A percentile compares a stretch with the other conserved stretches of the same genome.
These are phyloP conservation scores for Willisornis vidua DNA, from an alignment of 2,113 vertebrate genomes.

Conservation along the genomic window DNA sequence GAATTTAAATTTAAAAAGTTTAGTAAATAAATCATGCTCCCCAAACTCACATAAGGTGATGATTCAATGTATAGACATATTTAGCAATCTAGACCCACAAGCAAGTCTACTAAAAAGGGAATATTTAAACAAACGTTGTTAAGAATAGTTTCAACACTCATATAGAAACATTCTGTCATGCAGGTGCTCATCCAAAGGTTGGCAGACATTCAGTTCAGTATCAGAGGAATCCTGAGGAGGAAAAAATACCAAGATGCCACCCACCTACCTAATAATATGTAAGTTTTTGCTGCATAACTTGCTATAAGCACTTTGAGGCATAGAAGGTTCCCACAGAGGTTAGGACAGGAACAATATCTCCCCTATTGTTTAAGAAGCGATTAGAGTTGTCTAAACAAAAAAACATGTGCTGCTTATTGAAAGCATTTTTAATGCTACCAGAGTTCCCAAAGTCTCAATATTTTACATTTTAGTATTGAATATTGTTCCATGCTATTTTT, in stretches of 20 bases:
- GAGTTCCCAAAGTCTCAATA: background rate
- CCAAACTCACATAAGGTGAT: background rate
- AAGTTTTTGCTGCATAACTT: background rate
- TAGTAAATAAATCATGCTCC: background rate
- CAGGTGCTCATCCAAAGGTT: conserved; percentile 20
- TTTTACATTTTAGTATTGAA: background rate
- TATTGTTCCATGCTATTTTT: background rate
- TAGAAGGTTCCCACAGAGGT: background rate
- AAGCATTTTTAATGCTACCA: background rate
- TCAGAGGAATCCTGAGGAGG: background rate
- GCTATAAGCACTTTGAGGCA: background rate
- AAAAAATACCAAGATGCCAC: background rate
- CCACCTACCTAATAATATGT: background rate
- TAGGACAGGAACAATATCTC: background rate
- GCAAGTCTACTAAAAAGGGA: background rate
- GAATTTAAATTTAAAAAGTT: background rate
- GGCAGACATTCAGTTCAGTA: background rate
- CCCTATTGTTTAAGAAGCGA: background rate
- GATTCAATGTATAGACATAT: background rate
- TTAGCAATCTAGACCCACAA: background rate
- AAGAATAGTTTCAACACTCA: background rate
- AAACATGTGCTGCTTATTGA: background rate
- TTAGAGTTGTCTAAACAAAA: background rate
- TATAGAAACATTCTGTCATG: background rate
- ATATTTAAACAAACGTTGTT: background rate